Evolutionary conservation across 2,888 invertebrate species (phyloP), one percentile per base, ranked within the genome.

Genomic region (Meandrusa payeni): DNA sequence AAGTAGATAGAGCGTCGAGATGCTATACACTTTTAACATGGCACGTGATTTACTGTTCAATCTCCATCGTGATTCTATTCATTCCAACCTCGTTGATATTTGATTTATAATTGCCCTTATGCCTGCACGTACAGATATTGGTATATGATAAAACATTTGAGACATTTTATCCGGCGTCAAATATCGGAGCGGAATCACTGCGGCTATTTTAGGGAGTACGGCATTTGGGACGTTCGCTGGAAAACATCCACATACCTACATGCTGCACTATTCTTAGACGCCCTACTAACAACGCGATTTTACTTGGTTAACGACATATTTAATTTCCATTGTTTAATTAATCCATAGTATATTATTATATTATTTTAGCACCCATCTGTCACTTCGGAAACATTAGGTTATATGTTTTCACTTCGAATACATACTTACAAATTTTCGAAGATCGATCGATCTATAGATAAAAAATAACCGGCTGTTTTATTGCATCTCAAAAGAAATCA

Each of bases 221-320:
- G 80, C 75, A 85, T 85, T 78, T 75, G 75, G 76, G 70, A 70
- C 79, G 78, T 63, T 73, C 69, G 71, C 82, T 83, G 85, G 81
- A 85, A 77, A 72, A 79, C 72, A 72, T 69, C 69, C 69, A 76
- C 72, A 68, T 71, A 75, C n/a, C n/a, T n/a, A n/a, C 74, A 67
- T 11, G 28, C 33, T 41, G 61, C 59, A 68, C 76, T 86, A 86
- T 86, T 83, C 72, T 74, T 41, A 67, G 76, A 66, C 77, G 81
- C 70, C 83, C 82, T 79, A 82, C 75, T 75, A 72, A 82, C 71
- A 53, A 49, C 54, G 49, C 46, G 45, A 50, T 61, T 54, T 55
- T 63, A 67, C 64, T 69, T 64, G 69, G 68, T 66, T 59, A 50
- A 55, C 55, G 41, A 57, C 61, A 59, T 61, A 50, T 43, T 31